Conservation (phyloP, 2,888 invertebrate species). For the Ectemnius lituratus region DNA sequence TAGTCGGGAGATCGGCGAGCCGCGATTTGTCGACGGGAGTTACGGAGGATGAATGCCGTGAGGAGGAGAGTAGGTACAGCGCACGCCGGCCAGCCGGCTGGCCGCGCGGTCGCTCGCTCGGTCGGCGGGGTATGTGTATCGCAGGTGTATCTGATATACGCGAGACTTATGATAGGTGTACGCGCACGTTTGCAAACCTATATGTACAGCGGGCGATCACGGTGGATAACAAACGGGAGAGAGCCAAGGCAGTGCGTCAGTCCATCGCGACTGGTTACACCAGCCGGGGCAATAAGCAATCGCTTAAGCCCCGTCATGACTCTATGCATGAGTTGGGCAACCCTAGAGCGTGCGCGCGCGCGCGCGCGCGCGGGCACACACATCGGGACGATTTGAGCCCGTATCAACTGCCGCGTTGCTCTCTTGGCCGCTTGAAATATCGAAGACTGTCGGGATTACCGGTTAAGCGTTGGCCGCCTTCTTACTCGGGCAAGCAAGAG, state of each 20-base stretch:
- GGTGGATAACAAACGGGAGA: constrained; percentile 59
- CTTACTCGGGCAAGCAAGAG: too few species aligned
- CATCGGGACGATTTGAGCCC: constrained; percentile 49
- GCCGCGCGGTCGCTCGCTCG: neutral
- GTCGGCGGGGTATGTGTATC: neutral
- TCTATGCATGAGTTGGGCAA: constrained; percentile 71
- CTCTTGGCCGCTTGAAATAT: constrained; percentile 55
- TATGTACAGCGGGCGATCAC: constrained; percentile 15
- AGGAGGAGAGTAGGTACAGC: too few species aligned
- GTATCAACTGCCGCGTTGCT: constrained; percentile 12
- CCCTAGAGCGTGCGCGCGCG: constrained; percentile 18
- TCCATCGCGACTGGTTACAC: constrained; percentile 60
- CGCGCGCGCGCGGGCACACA: constrained; percentile 19
- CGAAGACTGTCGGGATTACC: constrained; percentile 38
- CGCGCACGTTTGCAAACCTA: constrained; percentile 20
- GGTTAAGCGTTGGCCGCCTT: constrained; percentile 31
- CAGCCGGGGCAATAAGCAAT: constrained; percentile 64
- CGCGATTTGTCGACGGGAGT: too few species aligned
- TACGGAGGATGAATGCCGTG: too few species aligned
- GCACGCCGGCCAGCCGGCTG: neutral
- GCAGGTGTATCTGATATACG: constrained; percentile 6
- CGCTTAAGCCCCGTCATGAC: constrained; percentile 68
- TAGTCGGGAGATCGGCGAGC: too few species aligned
- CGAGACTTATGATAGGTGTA: constrained; percentile 6
- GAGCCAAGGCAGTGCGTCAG: constrained; percentile 59